These are phyloP conservation scores for Anastrepha obliqua DNA, from an alignment of 1,140 invertebrate species.

Conservation along the genomic window DNA sequence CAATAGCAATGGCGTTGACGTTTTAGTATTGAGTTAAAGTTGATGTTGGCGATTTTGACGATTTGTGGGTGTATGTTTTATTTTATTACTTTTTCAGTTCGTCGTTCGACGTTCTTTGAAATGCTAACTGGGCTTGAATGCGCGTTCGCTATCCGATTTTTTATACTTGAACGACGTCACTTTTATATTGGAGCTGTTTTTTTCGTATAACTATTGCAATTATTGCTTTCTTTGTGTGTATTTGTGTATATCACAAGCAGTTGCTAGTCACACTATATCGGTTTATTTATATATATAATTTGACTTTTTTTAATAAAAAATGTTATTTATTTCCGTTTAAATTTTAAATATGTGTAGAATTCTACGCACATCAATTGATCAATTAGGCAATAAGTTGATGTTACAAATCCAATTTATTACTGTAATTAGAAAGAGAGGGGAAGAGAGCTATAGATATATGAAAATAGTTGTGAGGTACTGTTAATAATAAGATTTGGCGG, in stretches of 20 bases:
- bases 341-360: background rate
- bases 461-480: no score
- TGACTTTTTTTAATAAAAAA: no score
- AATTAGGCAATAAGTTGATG: background rate
- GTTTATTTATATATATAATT: background rate
- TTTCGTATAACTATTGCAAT: background rate
- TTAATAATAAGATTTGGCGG: no score
- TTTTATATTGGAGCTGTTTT: background rate
- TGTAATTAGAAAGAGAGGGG: background rate
- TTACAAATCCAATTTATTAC: background rate
- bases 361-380: background rate
- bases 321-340: no score
- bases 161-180: background rate
- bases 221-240: background rate
- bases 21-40: background rate
- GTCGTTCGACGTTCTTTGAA: background rate
- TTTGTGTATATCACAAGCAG: background rate
- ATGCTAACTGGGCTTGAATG: background rate
- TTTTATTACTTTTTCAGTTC: background rate
- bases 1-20: background rate
- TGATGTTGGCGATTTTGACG: background rate
- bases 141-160: constrained; percentile 32
- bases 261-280: background rate
- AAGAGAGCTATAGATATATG: background rate
- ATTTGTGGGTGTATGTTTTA: background rate